Evolutionary conservation across 2,888 invertebrate species (phyloP).

Genomic region (Sesia apiformis): DNA sequence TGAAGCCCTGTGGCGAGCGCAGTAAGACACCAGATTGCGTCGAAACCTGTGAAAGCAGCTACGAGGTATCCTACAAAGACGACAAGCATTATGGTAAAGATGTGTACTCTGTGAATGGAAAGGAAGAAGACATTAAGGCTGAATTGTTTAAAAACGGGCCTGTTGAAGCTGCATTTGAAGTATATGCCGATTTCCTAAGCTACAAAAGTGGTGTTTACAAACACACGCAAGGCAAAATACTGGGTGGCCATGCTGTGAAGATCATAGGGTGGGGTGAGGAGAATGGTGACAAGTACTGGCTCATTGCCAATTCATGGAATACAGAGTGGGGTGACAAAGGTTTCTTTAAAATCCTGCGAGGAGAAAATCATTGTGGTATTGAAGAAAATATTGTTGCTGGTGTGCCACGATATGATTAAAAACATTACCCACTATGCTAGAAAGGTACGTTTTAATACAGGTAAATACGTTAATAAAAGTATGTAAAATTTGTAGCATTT

Average conservation of each 20-base stretch:
- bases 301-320: constrained; percentile 95
- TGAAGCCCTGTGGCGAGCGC: constrained; percentile 80
- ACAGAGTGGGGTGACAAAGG: constrained; percentile 93
- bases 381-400: constrained; percentile 82
- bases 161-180: constrained; percentile 91
- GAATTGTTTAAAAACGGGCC: constrained; percentile 91
- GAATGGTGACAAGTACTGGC: constrained; percentile 87
- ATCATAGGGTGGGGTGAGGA: constrained; percentile 94
- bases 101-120: constrained; percentile 75
- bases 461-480: no score
- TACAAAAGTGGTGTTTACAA: constrained; percentile 85
- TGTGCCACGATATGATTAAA: constrained; percentile 60
- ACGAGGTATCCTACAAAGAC: constrained; percentile 78
- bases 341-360: constrained; percentile 90
- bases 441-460: no score
- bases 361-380: constrained; percentile 84
- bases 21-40: constrained; percentile 86
- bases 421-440: no score
- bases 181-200: constrained; percentile 86
- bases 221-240: constrained; percentile 80
- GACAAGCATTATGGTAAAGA: constrained; percentile 85
- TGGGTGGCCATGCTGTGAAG: constrained; percentile 92
- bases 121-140: constrained; percentile 81
- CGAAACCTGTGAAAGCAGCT: constrained; percentile 78
- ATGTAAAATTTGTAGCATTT: no score